Evolutionary conservation across 2,113 vertebrate genomes (phyloP), one percentile per base, ranked within the genome.

Genomic region (Acinonyx jubatus): DNA sequence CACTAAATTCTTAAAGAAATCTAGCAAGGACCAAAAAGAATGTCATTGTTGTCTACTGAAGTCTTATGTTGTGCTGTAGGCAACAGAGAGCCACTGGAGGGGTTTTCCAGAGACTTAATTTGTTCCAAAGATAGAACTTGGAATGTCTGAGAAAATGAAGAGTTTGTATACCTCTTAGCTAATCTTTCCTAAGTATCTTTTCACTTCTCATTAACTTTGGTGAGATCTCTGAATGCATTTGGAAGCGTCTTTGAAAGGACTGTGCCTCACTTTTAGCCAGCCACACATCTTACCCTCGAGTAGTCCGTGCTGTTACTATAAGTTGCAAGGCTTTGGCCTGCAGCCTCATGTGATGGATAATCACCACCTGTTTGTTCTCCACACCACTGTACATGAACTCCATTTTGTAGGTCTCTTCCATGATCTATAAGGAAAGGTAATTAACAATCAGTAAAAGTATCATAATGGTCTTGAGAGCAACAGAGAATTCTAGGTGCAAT

Each of bases 321-420:
- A 99, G 99, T 95, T 99, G 99, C 68, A 99, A 97, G 0, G 99
- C 99, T 98, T 99, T 99, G 0, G 99, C 99, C 91, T 99, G 99
- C 25, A 99, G 99, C 2, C 99, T 99, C 97, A 99, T 99, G 36
- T 99, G 99, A 93, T 99, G 99, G 29, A 99, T 99, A 0, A 99
- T 99, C 94, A 99, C 99, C 96, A 99, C 99, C 82, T 99, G 99
- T 31, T 98, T 98, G n/a, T 97, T 99, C n/a, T 99, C 99, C 98
- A 99, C 98, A 0, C 99, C 99, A 1, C 99, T 99, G 99, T 99
- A 99, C 98, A 99, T 99, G 96, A 99, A 99, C 98, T 99, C 99
- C 99, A 99, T 99, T 55, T 99, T 99, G 61, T 99, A 99, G 0
- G 99, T 99, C 98, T 99, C 99, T 97, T 99, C 99, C 97, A 99